Percentiles rank a stretch among this genome's conserved stretches.
These are phyloP conservation scores for Ichneumoninae sp. DNA, from an alignment of 2,888 invertebrate genomes.

Conservation along the genomic window DNA sequence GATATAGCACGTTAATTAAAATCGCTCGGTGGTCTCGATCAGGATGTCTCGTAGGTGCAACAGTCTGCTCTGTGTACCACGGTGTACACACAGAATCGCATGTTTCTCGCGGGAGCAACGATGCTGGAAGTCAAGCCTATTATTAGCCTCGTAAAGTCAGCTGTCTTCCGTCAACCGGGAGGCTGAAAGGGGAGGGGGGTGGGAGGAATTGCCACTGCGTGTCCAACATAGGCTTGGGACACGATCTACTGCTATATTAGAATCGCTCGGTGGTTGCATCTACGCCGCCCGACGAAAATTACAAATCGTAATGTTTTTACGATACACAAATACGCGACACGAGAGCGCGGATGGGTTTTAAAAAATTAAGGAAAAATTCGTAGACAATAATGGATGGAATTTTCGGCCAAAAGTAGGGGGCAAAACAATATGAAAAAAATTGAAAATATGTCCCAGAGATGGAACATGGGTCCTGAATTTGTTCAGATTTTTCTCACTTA, in stretches of 20 bases:
- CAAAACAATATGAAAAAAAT: neutral
- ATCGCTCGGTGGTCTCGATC: constrained; percentile 56
- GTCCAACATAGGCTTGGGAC: constrained; percentile 20
- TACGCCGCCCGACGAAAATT: constrained; percentile 32
- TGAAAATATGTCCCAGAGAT: neutral
- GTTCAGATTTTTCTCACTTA: neutral
- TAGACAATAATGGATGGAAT: neutral
- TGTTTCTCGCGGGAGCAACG: constrained; percentile 53
- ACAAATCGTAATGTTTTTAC: constrained; percentile 17
- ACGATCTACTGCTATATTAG: constrained; percentile 33
- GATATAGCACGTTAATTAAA: constrained; percentile 56
- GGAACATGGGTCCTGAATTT: neutral
- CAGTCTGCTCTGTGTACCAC: neutral
- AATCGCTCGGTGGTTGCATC: constrained; percentile 37
- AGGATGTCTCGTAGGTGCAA: constrained; percentile 11
- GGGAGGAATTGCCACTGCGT: constrained; percentile 39
- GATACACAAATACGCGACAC: neutral
- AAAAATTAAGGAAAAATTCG: neutral
- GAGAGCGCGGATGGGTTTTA: neutral
- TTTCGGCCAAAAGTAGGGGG: neutral
- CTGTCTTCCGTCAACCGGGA: constrained; percentile 67
- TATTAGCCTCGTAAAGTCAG: constrained; percentile 66
- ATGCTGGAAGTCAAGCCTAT: constrained; percentile 62
- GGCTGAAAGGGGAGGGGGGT: neutral
- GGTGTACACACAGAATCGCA: neutral